Base-by-base conservation (phyloP, 1,140 invertebrate species). In the Drosophila auraria region DNA sequence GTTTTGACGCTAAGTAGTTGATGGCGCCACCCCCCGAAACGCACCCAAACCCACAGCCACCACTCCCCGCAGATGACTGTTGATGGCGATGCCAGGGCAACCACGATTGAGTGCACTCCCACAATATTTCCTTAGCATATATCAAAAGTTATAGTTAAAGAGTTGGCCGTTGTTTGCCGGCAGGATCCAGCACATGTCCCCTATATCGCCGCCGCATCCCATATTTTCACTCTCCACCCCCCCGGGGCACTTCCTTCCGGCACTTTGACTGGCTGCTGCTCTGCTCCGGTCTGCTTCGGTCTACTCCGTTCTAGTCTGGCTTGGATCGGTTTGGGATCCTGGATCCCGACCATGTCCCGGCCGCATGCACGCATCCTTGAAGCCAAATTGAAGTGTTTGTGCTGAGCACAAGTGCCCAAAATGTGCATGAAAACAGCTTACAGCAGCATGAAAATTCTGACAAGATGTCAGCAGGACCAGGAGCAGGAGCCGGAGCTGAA, bases 81-180 rank as follows among this genome's bases (percentile, higher is more conserved):
- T 74, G 51, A 59, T 51, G 51, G 56, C 50, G 61, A 65, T 69
- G 59, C 65, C 79, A 62, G 68, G 74, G 68, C 78, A 81, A 81
- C 78, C 82, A 84, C 84, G 80, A 82, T 69, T 82, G 86, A 90
- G 78, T 86, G 82, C 86, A 90, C 86, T 86, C 60, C 69, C 70
- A 69, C 86, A 89, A 86, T 90, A 89, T 90, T 89, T 84, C 84
- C 74, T 82, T 76, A 86, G 86, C 87, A 90, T 90, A 84, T 89
- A 90, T 89, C 82, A 89, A 89, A 89, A 89, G 86, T 89, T 89
- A 89, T 89, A 90, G 86, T 90, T 90, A 86, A 90, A 91, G 86
- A 82, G 86, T 89, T 80, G 80, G 70, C 66, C 69, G 78, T 80
- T 84, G 74, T 77, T 78, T 77, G 75, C 57, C 58, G 51, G 58